phyloP scores from a whole-genome alignment of 2,797 vertebrate species.

The Epinephelus malabaricus region DNA sequence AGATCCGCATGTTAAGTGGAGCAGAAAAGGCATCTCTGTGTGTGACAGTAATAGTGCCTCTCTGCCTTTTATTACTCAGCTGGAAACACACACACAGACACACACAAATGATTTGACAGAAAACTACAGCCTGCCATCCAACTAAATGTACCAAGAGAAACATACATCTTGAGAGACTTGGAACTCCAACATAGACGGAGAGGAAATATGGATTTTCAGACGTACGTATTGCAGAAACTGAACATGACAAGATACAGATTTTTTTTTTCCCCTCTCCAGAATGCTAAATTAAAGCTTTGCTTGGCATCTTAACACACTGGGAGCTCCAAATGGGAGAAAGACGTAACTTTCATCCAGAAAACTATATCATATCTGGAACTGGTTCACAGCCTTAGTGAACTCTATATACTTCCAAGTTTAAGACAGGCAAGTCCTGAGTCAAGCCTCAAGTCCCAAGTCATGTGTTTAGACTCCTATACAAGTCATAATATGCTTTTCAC shows the following conservation, averaged over 20 bases:
- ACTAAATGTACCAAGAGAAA: conserved; percentile 20
- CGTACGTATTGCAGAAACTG: not conserved
- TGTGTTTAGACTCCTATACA: too few relatives aligned
- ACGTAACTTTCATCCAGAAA: not conserved
- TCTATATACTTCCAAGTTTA: too few relatives aligned
- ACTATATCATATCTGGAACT: not conserved
- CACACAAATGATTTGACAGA: conserved; percentile 35
- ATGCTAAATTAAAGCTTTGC: not conserved
- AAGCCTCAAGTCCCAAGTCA: too few relatives aligned
- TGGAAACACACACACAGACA: conserved; percentile 49
- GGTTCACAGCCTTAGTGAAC: not conserved
- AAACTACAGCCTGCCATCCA: conserved; percentile 22
- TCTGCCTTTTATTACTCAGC: conserved; percentile 58
- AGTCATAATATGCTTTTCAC: too few relatives aligned
- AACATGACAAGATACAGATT: not conserved
- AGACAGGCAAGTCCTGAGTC: too few relatives aligned
- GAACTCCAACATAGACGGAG: not conserved
- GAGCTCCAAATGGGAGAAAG: not conserved
- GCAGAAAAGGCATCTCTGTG: conserved; percentile 57
- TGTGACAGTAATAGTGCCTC: conserved; percentile 61
- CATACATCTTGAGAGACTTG: conserved; percentile 24
- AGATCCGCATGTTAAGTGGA: conserved; percentile 63
- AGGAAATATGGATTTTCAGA: not conserved
- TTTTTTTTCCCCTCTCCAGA: not conserved
- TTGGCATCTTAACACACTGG: not conserved